phyloP scores from a whole-genome alignment of 2,113 vertebrate species.

The Apeltes quadracus region DNA sequence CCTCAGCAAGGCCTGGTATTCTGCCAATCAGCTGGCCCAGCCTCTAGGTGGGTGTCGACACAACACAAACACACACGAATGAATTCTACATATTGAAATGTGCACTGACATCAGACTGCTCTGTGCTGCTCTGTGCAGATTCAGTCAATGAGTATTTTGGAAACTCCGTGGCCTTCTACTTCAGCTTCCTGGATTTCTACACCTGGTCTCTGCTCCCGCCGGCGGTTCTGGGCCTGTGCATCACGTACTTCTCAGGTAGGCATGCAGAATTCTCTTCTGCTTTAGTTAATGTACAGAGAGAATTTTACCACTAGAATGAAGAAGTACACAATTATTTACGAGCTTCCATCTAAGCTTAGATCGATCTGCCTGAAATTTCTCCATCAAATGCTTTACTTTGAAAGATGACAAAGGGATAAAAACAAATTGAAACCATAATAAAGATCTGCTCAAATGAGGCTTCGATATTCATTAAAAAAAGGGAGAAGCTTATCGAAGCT shows the following conservation, averaged over 20 bases:
- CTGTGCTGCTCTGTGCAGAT: slow-evolving; percentile 68
- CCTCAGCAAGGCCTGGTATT: slow-evolving; percentile 81
- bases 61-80: background rate
- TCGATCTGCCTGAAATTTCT: too few relatives aligned
- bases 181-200: slow-evolving; percentile 86
- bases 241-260: slow-evolving; percentile 73
- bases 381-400: background rate
- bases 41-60: slow-evolving; percentile 78
- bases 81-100: background rate
- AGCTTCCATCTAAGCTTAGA: background rate
- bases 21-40: slow-evolving; percentile 75
- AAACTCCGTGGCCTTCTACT: slow-evolving; percentile 80
- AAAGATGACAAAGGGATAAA: background rate
- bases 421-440: background rate
- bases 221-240: slow-evolving; percentile 73
- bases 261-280: slow-evolving; percentile 6
- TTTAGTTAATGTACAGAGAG: background rate
- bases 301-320: background rate
- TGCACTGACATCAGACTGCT: background rate
- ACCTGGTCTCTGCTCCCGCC: slow-evolving; percentile 82
- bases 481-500: background rate
- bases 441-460: background rate
- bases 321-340: background rate
- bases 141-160: slow-evolving; percentile 82
- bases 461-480: background rate